Conservation (phyloP, 2,888 invertebrate species). For the Andrena camellia region DNA sequence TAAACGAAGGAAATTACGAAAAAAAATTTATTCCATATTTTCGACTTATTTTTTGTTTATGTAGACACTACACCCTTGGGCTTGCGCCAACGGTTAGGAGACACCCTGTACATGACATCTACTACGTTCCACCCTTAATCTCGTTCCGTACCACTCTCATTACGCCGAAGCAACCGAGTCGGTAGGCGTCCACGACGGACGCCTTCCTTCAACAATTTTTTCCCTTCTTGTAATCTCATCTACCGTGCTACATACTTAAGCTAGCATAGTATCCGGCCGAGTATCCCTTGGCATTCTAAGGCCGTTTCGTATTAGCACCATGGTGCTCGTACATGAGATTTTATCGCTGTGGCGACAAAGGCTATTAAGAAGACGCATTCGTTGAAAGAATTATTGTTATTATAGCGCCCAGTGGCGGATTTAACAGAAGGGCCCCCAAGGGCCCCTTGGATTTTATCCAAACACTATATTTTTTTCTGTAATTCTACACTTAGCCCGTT, state of each 20-base stretch:
- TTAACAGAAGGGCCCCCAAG: too few relatives aligned
- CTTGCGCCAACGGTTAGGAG: too few relatives aligned
- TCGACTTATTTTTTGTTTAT: too few relatives aligned
- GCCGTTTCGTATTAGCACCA: neutral
- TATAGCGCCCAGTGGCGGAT: neutral
- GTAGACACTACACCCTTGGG: too few relatives aligned
- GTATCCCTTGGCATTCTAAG: conserved; percentile 23
- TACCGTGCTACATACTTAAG: conserved; percentile 24
- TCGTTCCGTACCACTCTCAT: conserved; percentile 4
- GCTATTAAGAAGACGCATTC: neutral
- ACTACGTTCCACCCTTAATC: conserved; percentile 18
- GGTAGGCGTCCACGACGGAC: conserved; percentile 59
- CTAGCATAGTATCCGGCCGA: conserved; percentile 1
- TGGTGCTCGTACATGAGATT: neutral
- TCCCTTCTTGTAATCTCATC: conserved; percentile 38
- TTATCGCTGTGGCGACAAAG: neutral
- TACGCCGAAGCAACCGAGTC: conserved; percentile 23
- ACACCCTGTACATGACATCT: neutral
- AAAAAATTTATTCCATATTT: too few relatives aligned
- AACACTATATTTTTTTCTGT: too few relatives aligned
- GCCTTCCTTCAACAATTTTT: conserved; percentile 51
- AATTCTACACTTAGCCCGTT: too few relatives aligned
- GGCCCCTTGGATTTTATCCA: too few relatives aligned
- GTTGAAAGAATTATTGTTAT: neutral
- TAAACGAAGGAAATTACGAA: too few relatives aligned